Percentiles rank a stretch among this genome's conserved stretches.
phyloP scores from a whole-genome alignment of 23 tunicate species.

The Trididemnum nubilum region DNA sequence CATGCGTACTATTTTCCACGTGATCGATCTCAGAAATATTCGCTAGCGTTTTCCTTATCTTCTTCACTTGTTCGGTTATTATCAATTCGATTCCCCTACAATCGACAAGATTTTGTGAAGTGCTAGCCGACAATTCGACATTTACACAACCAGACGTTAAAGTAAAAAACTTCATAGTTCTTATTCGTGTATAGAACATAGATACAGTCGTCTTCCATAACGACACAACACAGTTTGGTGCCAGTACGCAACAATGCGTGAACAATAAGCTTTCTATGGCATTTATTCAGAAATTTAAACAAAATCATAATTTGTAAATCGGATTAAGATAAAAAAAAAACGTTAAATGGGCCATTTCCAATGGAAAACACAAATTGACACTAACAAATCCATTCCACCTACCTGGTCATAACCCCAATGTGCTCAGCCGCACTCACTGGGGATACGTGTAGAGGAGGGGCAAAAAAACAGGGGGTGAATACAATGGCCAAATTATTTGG shows the following conservation, averaged over 20 bases:
- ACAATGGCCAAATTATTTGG: constrained; percentile 74
- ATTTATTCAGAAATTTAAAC: too few species aligned
- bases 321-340: too few species aligned
- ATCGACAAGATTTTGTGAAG: neutral
- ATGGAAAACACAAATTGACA: too few species aligned
- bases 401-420: constrained; percentile 56
- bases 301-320: too few species aligned
- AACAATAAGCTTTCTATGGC: too few species aligned
- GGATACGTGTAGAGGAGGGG: constrained; percentile 64
- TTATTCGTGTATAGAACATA: too few species aligned
- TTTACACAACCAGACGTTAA: too few species aligned
- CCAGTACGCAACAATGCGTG: too few species aligned
- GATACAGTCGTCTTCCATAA: too few species aligned
- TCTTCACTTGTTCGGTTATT: constrained; percentile 41
- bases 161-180: too few species aligned
- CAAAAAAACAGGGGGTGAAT: constrained; percentile 71
- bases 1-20: constrained; percentile 41
- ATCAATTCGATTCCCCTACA: constrained; percentile 49
- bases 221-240: too few species aligned
- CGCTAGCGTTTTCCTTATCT: constrained; percentile 41
- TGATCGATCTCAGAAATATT: constrained; percentile 36
- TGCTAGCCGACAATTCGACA: neutral
- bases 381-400: neutral
- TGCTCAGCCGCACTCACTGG: constrained; percentile 55
- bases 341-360: too few species aligned